Evolutionary conservation across 2,888 invertebrate species (phyloP).

Genomic region (Scaptomyza polygonia): DNA sequence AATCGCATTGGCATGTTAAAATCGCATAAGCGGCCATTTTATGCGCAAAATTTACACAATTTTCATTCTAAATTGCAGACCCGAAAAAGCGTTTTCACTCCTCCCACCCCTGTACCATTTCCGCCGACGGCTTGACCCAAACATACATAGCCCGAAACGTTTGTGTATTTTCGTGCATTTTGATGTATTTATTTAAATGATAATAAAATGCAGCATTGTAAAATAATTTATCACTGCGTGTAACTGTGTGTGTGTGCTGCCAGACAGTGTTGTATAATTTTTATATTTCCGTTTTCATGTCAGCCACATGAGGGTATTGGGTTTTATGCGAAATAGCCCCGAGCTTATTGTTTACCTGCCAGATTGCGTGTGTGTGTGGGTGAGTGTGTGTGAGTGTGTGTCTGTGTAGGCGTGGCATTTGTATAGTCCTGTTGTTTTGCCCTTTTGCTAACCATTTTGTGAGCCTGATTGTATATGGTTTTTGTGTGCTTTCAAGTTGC

Average conservation of each 20-base stretch:
- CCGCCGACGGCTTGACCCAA: conserved; percentile 1
- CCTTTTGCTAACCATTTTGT: conserved; percentile 33
- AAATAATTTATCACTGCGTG: conserved; percentile 62
- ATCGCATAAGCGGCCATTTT: conserved; percentile 51
- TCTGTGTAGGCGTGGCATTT: conserved; percentile 17
- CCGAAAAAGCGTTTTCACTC: neutral
- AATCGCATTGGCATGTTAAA: conserved; percentile 55
- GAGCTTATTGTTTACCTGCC: conserved; percentile 45
- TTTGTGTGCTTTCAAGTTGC: conserved; percentile 42
- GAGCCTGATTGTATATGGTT: conserved; percentile 30
- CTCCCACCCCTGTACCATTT: neutral
- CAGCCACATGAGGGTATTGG: conserved; percentile 19
- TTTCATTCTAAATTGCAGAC: conserved; percentile 40
- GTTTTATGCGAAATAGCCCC: conserved; percentile 26
- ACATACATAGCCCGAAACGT: neutral
- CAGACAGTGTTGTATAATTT: conserved; percentile 37
- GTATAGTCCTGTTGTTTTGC: conserved; percentile 31
- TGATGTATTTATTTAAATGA: conserved; percentile 55
- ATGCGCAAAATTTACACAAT: conserved; percentile 55
- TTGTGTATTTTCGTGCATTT: conserved; percentile 22
- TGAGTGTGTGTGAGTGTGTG: conserved; percentile 12
- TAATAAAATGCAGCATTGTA: conserved; percentile 67
- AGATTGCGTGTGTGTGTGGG: conserved; percentile 1
- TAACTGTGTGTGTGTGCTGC: conserved; percentile 2
- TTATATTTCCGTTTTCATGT: conserved; percentile 47